These are phyloP conservation scores for Drosophila orena DNA, from an alignment of 1,140 invertebrate genomes.

Conservation along the genomic window DNA sequence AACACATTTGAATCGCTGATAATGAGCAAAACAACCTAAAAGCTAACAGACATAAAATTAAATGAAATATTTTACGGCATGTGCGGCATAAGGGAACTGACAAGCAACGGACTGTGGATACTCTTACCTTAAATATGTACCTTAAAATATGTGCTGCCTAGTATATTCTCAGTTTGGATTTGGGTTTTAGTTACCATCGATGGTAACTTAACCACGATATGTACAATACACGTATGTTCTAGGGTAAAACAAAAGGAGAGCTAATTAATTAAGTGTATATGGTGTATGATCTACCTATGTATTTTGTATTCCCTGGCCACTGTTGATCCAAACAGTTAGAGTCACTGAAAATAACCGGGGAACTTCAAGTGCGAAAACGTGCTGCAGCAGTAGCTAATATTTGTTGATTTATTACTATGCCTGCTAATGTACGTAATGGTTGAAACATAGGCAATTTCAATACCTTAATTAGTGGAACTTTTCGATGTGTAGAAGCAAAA, in stretches of 20 bases:
- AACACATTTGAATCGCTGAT: conserved; percentile 53
- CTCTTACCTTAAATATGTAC: neutral
- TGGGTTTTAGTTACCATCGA: too few species aligned
- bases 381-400: conserved; percentile 19
- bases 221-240: too few species aligned
- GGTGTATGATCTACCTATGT: too few species aligned
- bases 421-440: conserved; percentile 10
- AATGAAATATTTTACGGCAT: conserved; percentile 21
- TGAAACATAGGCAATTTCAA: conserved; percentile 11
- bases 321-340: conserved; percentile 1
- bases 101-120: conserved; percentile 27
- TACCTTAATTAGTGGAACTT: conserved; percentile 24
- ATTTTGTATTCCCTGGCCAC: neutral
- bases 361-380: conserved; percentile 26
- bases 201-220: too few species aligned
- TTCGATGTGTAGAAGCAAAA: neutral
- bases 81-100: conserved; percentile 5
- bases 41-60: conserved; percentile 23
- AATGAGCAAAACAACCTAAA: conserved; percentile 56
- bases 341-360: neutral
- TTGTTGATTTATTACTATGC: conserved; percentile 17
- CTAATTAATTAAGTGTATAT: neutral
- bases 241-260: neutral
- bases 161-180: neutral
- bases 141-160: neutral